These are phyloP conservation scores for Cromileptes altivelis DNA, from an alignment of 2,113 vertebrate genomes.

Conservation along the genomic window DNA sequence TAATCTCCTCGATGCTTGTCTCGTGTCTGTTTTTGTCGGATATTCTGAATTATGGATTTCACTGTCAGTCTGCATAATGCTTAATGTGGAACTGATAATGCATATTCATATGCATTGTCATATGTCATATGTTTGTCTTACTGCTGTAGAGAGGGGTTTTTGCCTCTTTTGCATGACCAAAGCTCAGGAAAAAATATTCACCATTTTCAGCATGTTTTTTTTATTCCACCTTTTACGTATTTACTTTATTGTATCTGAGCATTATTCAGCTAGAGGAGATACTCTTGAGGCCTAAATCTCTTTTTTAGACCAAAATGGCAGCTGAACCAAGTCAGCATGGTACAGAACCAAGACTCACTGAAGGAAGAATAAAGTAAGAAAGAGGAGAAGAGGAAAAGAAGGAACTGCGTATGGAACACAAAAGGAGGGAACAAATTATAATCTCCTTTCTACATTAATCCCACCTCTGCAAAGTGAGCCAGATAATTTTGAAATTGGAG, in stretches of 20 bases:
- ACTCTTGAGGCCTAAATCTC: neutral
- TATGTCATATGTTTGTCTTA: conserved; percentile 8
- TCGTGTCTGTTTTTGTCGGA: conserved; percentile 11
- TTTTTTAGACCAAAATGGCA: neutral
- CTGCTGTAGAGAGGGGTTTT: conserved; percentile 5
- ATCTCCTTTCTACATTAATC: neutral
- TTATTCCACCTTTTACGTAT: neutral
- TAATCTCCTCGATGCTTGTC: conserved; percentile 35
- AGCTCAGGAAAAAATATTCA: neutral
- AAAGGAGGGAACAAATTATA: neutral
- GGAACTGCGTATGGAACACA: neutral
- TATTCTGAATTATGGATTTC: conserved; percentile 41
- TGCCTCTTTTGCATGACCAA: conserved; percentile 3
- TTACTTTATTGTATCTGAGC: neutral
- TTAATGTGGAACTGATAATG: conserved; percentile 32
- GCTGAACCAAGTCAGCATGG: neutral
- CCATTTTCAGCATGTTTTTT: neutral
- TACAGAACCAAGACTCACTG: neutral
- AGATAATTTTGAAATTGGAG: neutral
- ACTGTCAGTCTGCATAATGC: conserved; percentile 13
- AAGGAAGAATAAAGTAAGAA: neutral
- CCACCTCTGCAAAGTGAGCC: neutral
- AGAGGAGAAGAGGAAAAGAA: neutral
- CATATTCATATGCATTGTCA: conserved; percentile 25
- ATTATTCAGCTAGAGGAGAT: neutral